phyloP scores from a whole-genome alignment of 1,140 invertebrate genomes.

The Limonius californicus region DNA sequence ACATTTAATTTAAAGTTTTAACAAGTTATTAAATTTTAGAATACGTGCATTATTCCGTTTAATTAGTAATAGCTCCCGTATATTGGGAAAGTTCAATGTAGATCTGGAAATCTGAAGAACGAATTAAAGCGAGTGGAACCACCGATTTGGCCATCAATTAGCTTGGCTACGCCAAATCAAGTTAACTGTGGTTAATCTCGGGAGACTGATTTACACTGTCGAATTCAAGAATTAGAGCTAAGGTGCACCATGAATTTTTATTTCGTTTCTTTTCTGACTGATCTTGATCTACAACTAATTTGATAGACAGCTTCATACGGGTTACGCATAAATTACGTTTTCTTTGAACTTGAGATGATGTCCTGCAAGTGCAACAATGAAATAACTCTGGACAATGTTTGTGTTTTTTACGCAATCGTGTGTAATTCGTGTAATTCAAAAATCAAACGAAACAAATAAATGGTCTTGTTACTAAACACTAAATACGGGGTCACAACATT shows the following conservation, averaged over 20 bases:
- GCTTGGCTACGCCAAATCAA: background rate
- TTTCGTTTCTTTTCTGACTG: background rate
- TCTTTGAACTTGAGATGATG: no score
- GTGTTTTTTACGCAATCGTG: no score
- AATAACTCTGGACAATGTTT: no score
- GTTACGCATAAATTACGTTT: no score
- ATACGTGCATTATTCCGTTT: background rate
- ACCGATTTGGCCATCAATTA: conserved; percentile 4
- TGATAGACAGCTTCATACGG: no score
- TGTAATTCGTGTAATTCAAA: no score
- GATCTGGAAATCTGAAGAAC: background rate
- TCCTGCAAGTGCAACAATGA: no score
- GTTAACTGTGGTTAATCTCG: conserved; percentile 2
- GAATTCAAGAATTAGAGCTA: background rate
- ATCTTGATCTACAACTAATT: no score
- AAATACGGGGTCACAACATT: no score
- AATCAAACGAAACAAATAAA: no score
- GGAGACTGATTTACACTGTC: conserved; percentile 1
- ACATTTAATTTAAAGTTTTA: conserved; percentile 8
- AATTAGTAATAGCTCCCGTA: background rate
- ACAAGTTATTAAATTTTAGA: background rate
- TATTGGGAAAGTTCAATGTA: background rate
- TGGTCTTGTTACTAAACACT: no score
- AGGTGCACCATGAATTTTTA: background rate
- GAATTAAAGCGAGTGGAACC: background rate